These are phyloP conservation scores for Alloscopus bannaensis DNA, from an alignment of 2,888 invertebrate genomes.

Conservation along the genomic window DNA sequence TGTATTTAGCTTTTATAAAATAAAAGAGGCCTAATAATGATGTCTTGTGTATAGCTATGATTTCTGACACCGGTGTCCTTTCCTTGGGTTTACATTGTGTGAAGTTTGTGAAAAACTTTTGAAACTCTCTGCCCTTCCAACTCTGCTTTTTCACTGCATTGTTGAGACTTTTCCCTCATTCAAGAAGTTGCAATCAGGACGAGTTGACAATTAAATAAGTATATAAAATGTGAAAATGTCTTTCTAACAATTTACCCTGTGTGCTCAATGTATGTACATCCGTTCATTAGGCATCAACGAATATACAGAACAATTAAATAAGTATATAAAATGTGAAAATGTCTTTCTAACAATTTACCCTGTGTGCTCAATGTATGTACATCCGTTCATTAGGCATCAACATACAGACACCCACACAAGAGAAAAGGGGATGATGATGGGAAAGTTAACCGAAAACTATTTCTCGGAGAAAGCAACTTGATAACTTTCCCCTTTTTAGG, in stretches of 20 bases:
- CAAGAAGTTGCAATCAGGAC: conserved; percentile 4
- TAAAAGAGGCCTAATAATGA: too few species aligned
- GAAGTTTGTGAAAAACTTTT: neutral
- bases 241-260: conserved; percentile 25
- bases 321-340: conserved; percentile 43
- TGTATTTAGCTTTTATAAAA: too few species aligned
- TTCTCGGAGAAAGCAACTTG: conserved; percentile 43
- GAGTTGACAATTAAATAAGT: conserved; percentile 48
- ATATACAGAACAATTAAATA: conserved; percentile 53
- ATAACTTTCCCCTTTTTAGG: conserved; percentile 44
- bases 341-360: conserved; percentile 24
- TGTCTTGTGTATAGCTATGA: too few species aligned
- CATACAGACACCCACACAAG: too few species aligned
- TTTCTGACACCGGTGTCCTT: neutral
- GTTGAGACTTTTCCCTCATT: conserved; percentile 13
- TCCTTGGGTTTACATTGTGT: neutral
- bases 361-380: too few species aligned
- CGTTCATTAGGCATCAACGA: too few species aligned
- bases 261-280: too few species aligned
- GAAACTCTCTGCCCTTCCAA: conserved; percentile 8
- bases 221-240: conserved; percentile 35
- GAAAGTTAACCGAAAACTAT: conserved; percentile 39
- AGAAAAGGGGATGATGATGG: conserved; percentile 29
- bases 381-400: too few species aligned
- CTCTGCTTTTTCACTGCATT: conserved; percentile 5